Evolutionary conservation across 2,888 invertebrate genomes (phyloP).

Genomic region (Xanthostigma xanthostigma): DNA sequence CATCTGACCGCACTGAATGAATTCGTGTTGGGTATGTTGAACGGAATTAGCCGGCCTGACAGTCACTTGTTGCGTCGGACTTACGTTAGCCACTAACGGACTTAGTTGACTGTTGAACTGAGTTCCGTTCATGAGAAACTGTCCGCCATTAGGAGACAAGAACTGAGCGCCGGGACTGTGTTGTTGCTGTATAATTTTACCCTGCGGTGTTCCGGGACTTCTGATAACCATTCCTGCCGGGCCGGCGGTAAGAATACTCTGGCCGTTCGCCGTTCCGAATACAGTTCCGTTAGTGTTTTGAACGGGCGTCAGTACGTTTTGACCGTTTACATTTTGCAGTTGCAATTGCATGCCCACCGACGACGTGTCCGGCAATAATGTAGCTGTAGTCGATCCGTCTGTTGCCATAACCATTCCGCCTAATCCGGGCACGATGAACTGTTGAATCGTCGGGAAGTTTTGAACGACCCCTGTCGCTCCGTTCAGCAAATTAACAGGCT

Average conservation of each 20-base stretch:
- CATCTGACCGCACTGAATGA: conserved; percentile 52
- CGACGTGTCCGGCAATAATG: conserved; percentile 52
- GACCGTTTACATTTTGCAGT: conserved; percentile 65
- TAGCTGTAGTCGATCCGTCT: conserved; percentile 47
- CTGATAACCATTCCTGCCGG: conserved; percentile 66
- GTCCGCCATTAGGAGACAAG: conserved; percentile 54
- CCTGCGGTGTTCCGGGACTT: conserved; percentile 51
- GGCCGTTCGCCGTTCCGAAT: conserved; percentile 42
- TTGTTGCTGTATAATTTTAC: conserved; percentile 50
- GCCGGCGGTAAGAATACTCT: conserved; percentile 48
- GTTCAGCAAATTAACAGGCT: conserved; percentile 69
- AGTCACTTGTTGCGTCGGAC: conserved; percentile 49
- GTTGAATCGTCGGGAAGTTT: conserved; percentile 66
- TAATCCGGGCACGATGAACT: conserved; percentile 67
- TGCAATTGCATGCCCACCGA: conserved; percentile 60
- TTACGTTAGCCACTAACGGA: conserved; percentile 59
- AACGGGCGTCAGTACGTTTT: conserved; percentile 58
- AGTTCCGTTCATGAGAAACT: conserved; percentile 60
- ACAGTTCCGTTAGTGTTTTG: conserved; percentile 42
- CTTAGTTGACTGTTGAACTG: conserved; percentile 63
- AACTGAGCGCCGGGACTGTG: conserved; percentile 56
- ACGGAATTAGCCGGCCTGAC: conserved; percentile 22
- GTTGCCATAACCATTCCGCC: conserved; percentile 73
- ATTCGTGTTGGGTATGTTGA: conserved; percentile 49
- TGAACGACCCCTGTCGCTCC: conserved; percentile 52